A percentile compares a stretch with the other conserved stretches of the same genome.
Conservation (phyloP, 2,888 invertebrate genomes). For the Lucinisca nassula region DNA sequence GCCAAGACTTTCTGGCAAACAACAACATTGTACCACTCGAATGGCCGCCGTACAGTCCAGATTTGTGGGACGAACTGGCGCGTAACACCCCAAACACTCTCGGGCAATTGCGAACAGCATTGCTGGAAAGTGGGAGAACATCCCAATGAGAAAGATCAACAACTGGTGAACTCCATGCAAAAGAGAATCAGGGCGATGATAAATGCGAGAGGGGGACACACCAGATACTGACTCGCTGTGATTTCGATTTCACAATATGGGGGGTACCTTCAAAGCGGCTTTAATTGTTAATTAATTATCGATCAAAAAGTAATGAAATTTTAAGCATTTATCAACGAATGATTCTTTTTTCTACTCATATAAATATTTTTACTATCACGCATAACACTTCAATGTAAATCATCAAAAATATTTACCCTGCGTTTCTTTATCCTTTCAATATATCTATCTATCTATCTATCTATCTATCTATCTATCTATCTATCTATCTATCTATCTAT, state of each 20-base stretch:
- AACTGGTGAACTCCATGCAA: constrained; percentile 4
- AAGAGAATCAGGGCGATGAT: constrained; percentile 13
- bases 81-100: constrained; percentile 13
- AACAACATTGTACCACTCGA: constrained; percentile 6
- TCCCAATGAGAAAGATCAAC: constrained; percentile 3
- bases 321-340: not conserved
- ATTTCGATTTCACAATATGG: not conserved
- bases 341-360: not conserved
- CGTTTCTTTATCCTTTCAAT: too few species aligned
- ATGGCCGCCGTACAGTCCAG: constrained; percentile 31
- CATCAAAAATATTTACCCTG: too few species aligned
- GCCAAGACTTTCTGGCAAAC: constrained; percentile 11
- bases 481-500: too few species aligned
- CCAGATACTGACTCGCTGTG: not conserved
- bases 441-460: too few species aligned
- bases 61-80: constrained; percentile 44
- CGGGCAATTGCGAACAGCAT: too few species aligned
- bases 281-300: constrained; percentile 7
- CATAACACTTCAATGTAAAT: too few species aligned
- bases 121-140: not conserved
- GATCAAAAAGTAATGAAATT: not conserved
- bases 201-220: constrained; percentile 12
- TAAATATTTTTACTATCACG: too few species aligned
- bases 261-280: not conserved
- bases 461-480: too few species aligned